phyloP scores from a whole-genome alignment of 2,113 vertebrate genomes.

The Hippocampus comes region DNA sequence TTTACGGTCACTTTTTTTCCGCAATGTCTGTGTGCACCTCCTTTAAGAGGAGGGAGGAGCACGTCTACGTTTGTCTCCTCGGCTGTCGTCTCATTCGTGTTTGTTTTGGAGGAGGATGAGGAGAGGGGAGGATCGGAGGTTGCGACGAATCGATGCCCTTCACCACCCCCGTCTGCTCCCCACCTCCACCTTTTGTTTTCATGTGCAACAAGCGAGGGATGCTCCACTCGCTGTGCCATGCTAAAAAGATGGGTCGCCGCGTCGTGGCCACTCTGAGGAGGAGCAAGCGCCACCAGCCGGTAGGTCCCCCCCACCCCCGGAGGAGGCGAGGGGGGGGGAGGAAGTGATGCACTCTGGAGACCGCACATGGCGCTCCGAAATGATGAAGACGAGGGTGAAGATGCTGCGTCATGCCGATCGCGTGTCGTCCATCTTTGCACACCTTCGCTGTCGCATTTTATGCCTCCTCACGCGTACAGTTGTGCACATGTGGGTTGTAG shows the following conservation, averaged over 20 bases:
- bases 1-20: constrained; percentile 2
- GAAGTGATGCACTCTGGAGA: constrained; percentile 16
- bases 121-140: constrained; percentile 20
- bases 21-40: not conserved
- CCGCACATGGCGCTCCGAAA: not conserved
- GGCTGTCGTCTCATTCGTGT: constrained; percentile 37
- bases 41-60: not conserved
- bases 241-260: constrained; percentile 80
- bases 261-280: constrained; percentile 77
- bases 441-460: not conserved
- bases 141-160: constrained; percentile 14
- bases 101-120: constrained; percentile 18
- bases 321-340: constrained; percentile 15
- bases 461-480: not conserved
- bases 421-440: not conserved
- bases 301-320: constrained; percentile 59
- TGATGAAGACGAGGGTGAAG: no score
- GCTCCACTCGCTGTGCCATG: constrained; percentile 79
- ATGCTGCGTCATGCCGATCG: not conserved
- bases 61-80: constrained; percentile 8
- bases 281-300: constrained; percentile 77
- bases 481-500: not conserved
- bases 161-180: constrained; percentile 42
- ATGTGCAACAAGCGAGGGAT: constrained; percentile 60
- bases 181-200: constrained; percentile 15